A percentile compares a stretch with the other conserved stretches of the same genome.
These are phyloP conservation scores for Montipora capricornis DNA, from an alignment of 64 coral and sea anemone genomes.

Conservation along the genomic window DNA sequence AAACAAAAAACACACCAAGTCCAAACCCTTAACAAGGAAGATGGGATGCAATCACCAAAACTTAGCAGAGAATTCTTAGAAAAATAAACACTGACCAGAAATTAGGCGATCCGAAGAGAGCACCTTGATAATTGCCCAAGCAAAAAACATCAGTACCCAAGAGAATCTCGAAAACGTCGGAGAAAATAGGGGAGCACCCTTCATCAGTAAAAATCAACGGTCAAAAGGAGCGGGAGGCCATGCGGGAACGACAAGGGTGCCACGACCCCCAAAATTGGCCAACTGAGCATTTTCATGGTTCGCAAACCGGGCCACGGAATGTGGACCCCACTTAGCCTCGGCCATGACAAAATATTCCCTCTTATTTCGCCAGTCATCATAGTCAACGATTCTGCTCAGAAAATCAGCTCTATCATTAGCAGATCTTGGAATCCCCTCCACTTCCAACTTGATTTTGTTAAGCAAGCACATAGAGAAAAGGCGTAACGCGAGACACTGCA, in stretches of 20 bases:
- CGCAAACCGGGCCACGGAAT: too few relatives aligned
- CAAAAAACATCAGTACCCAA: neutral
- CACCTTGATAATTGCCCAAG: neutral
- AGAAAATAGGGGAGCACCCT: neutral
- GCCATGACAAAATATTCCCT: neutral
- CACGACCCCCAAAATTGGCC: neutral
- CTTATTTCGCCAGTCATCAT: neutral
- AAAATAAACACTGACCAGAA: too few relatives aligned
- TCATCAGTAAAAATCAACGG: constrained; percentile 34
- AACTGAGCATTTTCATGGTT: neutral
- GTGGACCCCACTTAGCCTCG: neutral
- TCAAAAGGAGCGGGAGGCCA: constrained; percentile 40
- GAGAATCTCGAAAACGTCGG: neutral
- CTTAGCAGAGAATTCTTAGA: too few relatives aligned
- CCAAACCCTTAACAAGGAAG: too few relatives aligned
- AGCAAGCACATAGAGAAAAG: neutral
- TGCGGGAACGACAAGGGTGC: neutral
- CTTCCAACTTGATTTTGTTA: neutral
- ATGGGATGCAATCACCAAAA: too few relatives aligned
- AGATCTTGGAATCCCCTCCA: constrained; percentile 7
- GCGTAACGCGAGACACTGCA: neutral
- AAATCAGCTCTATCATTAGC: constrained; percentile 18
- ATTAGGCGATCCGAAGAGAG: neutral
- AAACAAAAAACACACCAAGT: too few relatives aligned
- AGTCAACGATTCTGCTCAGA: neutral